Conservation (phyloP, 2,797 vertebrate species). For the Propithecus perrieri region DNA sequence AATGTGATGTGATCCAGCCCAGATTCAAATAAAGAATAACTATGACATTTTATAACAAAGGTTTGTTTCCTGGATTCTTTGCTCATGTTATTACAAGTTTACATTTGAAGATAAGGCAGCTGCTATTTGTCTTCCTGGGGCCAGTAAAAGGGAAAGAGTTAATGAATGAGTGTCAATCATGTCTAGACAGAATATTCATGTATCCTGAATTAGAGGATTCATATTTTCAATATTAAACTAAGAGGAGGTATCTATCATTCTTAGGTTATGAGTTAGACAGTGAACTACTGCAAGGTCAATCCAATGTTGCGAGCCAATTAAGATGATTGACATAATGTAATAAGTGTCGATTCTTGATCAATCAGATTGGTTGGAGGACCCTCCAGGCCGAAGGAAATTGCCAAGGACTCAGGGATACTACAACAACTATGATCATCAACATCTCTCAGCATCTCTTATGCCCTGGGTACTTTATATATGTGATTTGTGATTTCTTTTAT, state of each 20-base stretch:
- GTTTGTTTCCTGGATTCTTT: conserved; percentile 38
- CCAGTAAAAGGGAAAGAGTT: neutral
- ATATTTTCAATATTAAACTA: conserved; percentile 46
- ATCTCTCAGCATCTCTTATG: neutral
- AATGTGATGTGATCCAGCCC: neutral
- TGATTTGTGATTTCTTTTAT: neutral
- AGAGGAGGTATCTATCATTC: neutral
- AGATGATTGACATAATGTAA: neutral
- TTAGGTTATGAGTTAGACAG: conserved; percentile 4
- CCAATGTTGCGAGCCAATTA: conserved; percentile 40
- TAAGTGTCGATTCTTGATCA: conserved; percentile 3
- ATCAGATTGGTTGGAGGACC: neutral
- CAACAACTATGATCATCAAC: neutral
- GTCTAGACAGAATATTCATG: neutral
- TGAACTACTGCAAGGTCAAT: neutral
- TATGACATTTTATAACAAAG: conserved; percentile 10
- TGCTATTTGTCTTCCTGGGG: neutral
- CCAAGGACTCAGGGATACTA: neutral
- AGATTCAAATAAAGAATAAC: conserved; percentile 36
- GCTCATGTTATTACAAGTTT: conserved; percentile 27
- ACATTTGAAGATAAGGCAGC: conserved; percentile 43
- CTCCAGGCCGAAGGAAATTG: neutral
- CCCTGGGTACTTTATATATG: neutral
- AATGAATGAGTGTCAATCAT: conserved; percentile 20
- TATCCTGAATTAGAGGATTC: neutral